Evolutionary conservation across 2,113 vertebrate species (phyloP), one percentile per base, ranked within the genome.

Genomic region (Motacilla alba): DNA sequence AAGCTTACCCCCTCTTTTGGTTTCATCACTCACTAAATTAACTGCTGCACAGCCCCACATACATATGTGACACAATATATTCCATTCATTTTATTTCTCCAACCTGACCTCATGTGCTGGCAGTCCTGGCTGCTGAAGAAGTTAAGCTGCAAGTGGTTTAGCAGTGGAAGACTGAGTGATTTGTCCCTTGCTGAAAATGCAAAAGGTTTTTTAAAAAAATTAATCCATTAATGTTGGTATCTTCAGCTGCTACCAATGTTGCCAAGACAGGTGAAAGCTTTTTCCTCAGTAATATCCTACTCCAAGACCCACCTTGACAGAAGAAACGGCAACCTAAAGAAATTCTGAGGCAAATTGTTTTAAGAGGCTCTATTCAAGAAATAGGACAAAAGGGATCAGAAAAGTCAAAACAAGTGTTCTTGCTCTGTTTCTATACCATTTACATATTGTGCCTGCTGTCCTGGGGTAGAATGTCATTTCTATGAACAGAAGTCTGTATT

Each of bases 341-440:
- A 75, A 50, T 64, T 43, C 41, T 77, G 70, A 24, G 64, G 28
- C 43, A 79, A 89, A 49, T 56, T 62, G 28, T 83, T 92, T 95
- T 50, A 60, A 55, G 23, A 55, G 22, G 20, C 78, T 55, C 46
- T 89, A 46, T 41, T 90, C 75, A 72, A 89, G 35, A 85, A 90
- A 87, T 46, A 86, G 66, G 52, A 86, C 46, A 89, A 91, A 94
- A 95, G 60, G 80, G 73, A 93, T 92, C 55, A 83, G 53, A 70
- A 66, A 49, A n/a, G 43, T 33, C 47, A 79, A 78, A 94, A 60
- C 19, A 93, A 68, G 31, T 52, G 72, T 49, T 83, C 49, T 44
- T 91, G 15, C 26, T 75, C 73, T 82, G 33, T 83, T 95, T 95
- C 46, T 87, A 4, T 83, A 41, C 27, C 9, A 6, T 90, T 94